Evolutionary conservation across 2,888 invertebrate genomes (phyloP).

Genomic region (Euclidia mi): DNA sequence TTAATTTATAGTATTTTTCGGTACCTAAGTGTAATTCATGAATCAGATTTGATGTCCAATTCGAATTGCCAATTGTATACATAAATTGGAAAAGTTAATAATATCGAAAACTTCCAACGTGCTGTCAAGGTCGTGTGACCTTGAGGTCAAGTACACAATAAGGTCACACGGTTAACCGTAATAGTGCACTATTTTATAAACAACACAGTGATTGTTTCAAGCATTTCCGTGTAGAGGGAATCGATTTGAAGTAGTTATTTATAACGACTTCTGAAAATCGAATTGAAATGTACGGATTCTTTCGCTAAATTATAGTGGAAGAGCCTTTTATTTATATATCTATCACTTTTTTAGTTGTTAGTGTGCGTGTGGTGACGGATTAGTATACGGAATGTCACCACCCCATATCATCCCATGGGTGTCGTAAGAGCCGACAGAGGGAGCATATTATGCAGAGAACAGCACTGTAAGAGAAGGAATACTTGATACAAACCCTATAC

Average conservation of each 20-base stretch:
- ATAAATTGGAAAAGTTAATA: conserved; percentile 47
- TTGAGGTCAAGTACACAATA: conserved; percentile 27
- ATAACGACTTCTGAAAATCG: background rate
- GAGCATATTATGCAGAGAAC: no score
- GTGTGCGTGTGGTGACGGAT: no score
- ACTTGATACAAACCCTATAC: no score
- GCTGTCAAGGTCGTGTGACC: conserved; percentile 29
- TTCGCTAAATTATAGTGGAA: no score
- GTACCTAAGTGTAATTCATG: background rate
- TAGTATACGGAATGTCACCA: no score
- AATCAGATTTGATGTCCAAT: conserved; percentile 18
- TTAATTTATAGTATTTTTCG: no score
- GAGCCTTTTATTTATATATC: no score
- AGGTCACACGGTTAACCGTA: conserved; percentile 31
- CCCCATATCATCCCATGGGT: no score
- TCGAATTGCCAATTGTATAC: conserved; percentile 22
- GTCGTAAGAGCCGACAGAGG: no score
- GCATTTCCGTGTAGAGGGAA: background rate
- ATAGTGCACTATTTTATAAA: conserved; percentile 48
- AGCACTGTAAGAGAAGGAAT: no score
- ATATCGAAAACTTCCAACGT: conserved; percentile 39
- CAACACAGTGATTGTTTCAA: conserved; percentile 20
- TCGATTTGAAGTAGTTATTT: background rate
- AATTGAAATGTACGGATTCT: background rate
- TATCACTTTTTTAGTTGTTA: no score